Conservation (phyloP, 1,140 invertebrate genomes). For the Drosophila teissieri region DNA sequence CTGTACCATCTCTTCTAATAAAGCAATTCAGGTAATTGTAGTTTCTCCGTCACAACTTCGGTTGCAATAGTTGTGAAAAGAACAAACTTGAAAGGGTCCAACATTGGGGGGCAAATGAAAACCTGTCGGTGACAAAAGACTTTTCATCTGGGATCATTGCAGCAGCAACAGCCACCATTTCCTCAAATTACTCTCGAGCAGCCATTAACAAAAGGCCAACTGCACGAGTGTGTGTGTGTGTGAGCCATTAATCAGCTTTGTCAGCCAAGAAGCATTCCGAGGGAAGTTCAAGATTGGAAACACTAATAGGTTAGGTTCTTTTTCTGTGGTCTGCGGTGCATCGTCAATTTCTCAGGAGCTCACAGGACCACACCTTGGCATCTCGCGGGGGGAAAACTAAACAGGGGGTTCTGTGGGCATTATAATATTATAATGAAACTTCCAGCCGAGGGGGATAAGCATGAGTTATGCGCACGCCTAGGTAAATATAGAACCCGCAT, state of each 20-base stretch:
- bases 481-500: slow-evolving; percentile 81
- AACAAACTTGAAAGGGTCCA: slow-evolving; percentile 20
- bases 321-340: slow-evolving; percentile 64
- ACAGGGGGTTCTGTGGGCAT: slow-evolving; percentile 14
- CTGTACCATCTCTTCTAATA: slow-evolving; percentile 36
- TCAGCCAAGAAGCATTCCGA: slow-evolving; percentile 42
- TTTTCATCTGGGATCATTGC: slow-evolving; percentile 20
- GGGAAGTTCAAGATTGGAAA: slow-evolving; percentile 59
- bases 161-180: slow-evolving; percentile 54
- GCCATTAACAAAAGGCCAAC: slow-evolving; percentile 64
- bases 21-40: slow-evolving; percentile 65
- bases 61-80: slow-evolving; percentile 18
- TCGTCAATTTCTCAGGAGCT: slow-evolving; percentile 49
- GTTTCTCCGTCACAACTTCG: slow-evolving; percentile 10
- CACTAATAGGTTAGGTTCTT: slow-evolving; percentile 23
- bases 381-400: slow-evolving; percentile 22
- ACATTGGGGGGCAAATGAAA: slow-evolving; percentile 35
- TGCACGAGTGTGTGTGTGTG: slow-evolving; percentile 34
- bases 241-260: slow-evolving; percentile 71
- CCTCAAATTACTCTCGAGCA: slow-evolving; percentile 34
- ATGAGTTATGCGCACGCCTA: slow-evolving; percentile 73
- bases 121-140: slow-evolving; percentile 50
- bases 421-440: slow-evolving; percentile 65
- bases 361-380: slow-evolving; percentile 71
- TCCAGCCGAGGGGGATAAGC: slow-evolving; percentile 60